Base-by-base conservation (phyloP, 2,113 vertebrate species). In the Tursiops truncatus region DNA sequence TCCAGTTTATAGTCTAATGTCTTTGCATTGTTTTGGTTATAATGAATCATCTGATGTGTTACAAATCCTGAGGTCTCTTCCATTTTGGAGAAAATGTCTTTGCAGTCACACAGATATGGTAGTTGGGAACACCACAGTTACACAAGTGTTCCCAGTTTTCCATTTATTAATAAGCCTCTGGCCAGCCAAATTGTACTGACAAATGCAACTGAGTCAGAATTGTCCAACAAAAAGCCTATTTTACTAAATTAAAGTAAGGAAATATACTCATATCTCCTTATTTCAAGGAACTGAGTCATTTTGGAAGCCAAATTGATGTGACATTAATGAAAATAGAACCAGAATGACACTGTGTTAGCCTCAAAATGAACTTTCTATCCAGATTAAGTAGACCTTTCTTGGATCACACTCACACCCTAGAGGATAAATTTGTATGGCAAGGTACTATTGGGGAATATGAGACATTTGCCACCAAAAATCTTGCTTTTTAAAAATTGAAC, bases 181-280 rank as follows among this genome's bases (percentile, higher is more conserved):
- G 38, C 11, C 15, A 73, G 44, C 18, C 13, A 87, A 89, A 95
- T 14, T 91, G 20, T 77, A 76, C 14, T 60, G 58, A 56, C 33
- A 77, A 38, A 73, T n/a, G 65, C 31, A 20, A 44, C 2, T 62
- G 25, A 71, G 77, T 41, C 41, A 79, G 36, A 79, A 79, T 89
- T 94, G 60, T 82, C 70, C 84, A 93, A 85, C 8, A 88, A 80
- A 88, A 63, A 53, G 11, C 21, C 23, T 67, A 58, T 74, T 95
- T 63, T 94, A 76, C 53, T 86, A 95, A 65, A 73, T 94, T 83
- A 92, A 41, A 83, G 23, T 47, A 77, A 71, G 74, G 89, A 86
- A 77, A 76, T 76, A 2, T 89, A 70, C 18, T 25, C 13, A 23
- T 38, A 38, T 47, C 8, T 92, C 21, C 82, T 33, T 94, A 80